Evolutionary conservation across 1,140 invertebrate genomes (phyloP).

Genomic region (Lepidurus couesii): DNA sequence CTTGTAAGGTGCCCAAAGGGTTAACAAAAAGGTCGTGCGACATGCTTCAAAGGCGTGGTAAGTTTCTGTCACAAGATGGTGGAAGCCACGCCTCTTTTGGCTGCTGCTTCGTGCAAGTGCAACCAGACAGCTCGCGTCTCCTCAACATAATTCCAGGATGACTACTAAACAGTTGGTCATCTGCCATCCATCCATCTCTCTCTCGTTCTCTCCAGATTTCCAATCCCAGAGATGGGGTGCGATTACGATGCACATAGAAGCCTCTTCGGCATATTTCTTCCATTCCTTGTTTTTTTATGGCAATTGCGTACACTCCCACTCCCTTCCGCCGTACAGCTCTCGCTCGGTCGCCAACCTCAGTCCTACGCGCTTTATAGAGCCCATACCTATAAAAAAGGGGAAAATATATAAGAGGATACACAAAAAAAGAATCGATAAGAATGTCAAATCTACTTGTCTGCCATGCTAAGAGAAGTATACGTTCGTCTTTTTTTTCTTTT

Average conservation of each 20-base stretch:
- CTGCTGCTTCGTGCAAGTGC: not conserved
- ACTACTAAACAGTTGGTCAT: constrained; percentile 19
- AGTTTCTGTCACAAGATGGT: too few species aligned
- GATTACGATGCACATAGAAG: not conserved
- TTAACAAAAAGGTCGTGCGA: too few species aligned
- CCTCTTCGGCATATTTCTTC: not conserved
- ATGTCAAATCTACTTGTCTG: too few species aligned
- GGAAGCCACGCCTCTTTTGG: not conserved
- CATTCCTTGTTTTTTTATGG: not conserved
- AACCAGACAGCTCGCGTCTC: not conserved
- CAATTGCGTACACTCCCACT: not conserved
- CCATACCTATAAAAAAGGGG: not conserved
- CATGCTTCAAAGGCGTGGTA: too few species aligned
- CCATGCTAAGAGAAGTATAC: not conserved
- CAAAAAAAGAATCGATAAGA: too few species aligned
- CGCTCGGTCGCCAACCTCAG: not conserved
- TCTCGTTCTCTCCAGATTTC: constrained; percentile 5
- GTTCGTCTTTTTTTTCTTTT: not conserved
- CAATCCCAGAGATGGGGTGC: not conserved
- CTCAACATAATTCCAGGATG: constrained; percentile 4
- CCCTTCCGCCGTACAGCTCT: not conserved
- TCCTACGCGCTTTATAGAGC: too few species aligned
- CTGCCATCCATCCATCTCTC: constrained; percentile 8
- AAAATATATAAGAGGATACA: not conserved
- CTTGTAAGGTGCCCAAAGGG: too few species aligned